phyloP scores from a whole-genome alignment of 1,140 invertebrate genomes.

The Scylla paramamosain region DNA sequence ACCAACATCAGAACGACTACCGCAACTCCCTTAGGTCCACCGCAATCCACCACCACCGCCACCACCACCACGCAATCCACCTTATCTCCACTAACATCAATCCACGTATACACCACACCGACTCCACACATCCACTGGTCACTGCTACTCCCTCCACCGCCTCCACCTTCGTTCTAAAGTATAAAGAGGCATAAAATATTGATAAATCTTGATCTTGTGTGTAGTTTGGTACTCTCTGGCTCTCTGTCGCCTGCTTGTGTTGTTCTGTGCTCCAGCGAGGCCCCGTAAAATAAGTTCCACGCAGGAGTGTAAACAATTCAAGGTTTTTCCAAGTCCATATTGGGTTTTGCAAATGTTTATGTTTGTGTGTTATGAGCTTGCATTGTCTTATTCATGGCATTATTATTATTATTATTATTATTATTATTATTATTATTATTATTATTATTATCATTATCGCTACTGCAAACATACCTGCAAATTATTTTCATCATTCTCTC shows the following conservation, averaged over 20 bases:
- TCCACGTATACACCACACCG: background rate
- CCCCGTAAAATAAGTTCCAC: no score
- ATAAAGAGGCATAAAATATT: background rate
- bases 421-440: no score
- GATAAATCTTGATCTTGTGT: background rate
- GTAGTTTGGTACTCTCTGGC: background rate
- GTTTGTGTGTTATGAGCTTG: background rate
- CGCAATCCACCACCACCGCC: no score
- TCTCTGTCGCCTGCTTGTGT: no score
- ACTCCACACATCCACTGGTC: background rate
- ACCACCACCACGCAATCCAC: background rate
- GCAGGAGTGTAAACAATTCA: background rate
- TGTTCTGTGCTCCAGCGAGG: no score
- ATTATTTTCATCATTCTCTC: no score
- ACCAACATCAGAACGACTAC: no score
- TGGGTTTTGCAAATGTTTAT: background rate
- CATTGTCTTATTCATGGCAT: background rate
- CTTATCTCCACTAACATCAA: background rate
- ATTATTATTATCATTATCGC: no score
- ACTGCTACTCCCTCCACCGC: background rate
- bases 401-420: conserved; percentile 1
- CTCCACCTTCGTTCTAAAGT: background rate
- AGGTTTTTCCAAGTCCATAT: background rate
- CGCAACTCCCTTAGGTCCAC: no score
- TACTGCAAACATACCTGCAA: no score